Base-by-base conservation (phyloP, 2,113 vertebrate species). In the Psilopsiagon aurifrons region DNA sequence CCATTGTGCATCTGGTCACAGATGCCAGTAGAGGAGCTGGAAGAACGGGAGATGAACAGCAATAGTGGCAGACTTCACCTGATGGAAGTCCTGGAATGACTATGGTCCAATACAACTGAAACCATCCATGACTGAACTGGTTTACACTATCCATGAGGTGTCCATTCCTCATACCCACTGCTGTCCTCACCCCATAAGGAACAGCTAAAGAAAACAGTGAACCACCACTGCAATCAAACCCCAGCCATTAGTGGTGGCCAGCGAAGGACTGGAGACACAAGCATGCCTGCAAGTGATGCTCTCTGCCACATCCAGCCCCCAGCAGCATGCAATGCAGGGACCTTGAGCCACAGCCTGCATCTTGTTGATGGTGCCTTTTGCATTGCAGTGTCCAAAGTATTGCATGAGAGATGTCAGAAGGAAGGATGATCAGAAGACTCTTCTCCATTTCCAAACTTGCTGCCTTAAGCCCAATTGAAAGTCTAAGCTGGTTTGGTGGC, bases 321-420 rank as follows among this genome's bases (percentile, higher is more conserved):
- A 44, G 33, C 57, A 76, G n/a, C 29, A 9, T 41, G n/a, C 2
- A 44, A 11, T 0, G 0, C 57, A n/a, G 33, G 62, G 43, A 33
- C 75, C 71, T 82, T 1, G 1, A 85, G 57, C 62, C 59, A 57
- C 17, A 47, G 31, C 37, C 59, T 49, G 10, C 29, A 7, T 27
- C 14, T 70, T 43, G 49, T 78, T 59, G n/a, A 44, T 77, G 54
- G 25, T 0, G 0, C 35, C 20, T 77, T 85, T 60, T 86, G 51
- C 19, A 49, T 44, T 15, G 0, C 54, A 52, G 17, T 37, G 13
- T 18, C 18, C 4, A 43, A 23, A 63, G 28, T 60, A 63, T 16
- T 69, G 71, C 47, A 13, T 23, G 35, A n/a, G 1, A 51, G 31
- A 37, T 79, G 37, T 39, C 44, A 46, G 74, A 84, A 90, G 13